These are phyloP conservation scores for Amblyopsis rosae DNA, from an alignment of 2,113 vertebrate species.

Conservation along the genomic window DNA sequence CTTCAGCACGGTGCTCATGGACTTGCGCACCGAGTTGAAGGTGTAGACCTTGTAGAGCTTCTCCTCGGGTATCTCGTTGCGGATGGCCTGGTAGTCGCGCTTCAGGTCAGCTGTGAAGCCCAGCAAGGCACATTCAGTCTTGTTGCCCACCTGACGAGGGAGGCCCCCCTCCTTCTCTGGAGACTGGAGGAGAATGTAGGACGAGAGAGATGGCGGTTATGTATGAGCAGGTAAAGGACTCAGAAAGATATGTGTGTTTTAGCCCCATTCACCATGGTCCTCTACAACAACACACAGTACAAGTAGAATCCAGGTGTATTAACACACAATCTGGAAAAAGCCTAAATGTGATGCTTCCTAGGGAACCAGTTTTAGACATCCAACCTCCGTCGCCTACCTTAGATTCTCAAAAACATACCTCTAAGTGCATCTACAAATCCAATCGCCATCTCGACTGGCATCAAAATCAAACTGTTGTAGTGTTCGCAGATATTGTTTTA, in stretches of 20 bases:
- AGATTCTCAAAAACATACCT: background rate
- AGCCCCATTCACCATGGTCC: background rate
- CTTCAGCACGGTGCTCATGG: conserved; percentile 98
- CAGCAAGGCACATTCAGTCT: conserved; percentile 99
- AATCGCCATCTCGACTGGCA: too few species aligned
- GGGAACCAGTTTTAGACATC: conserved; percentile 12
- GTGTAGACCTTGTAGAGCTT: conserved; percentile 98
- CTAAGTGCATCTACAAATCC: background rate
- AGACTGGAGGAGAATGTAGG: conserved; percentile 72
- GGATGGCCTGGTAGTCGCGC: conserved; percentile 93
- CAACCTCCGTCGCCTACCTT: background rate
- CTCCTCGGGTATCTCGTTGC: conserved; percentile 97
- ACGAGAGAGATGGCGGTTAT: background rate
- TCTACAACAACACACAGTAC: too few species aligned
- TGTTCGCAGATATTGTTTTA: too few species aligned
- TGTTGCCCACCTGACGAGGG: conserved; percentile 97
- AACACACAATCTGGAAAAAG: too few species aligned
- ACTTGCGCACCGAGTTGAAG: conserved; percentile 98
- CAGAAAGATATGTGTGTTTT: background rate
- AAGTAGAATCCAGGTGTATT: too few species aligned
- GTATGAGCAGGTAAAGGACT: background rate
- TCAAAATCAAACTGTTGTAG: too few species aligned
- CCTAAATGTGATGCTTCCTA: background rate
- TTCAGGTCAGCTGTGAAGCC: conserved; percentile 92
- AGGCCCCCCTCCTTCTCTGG: conserved; percentile 98